Base-by-base conservation (phyloP, 1,140 invertebrate genomes). In the Bilobella aurantiaca region DNA sequence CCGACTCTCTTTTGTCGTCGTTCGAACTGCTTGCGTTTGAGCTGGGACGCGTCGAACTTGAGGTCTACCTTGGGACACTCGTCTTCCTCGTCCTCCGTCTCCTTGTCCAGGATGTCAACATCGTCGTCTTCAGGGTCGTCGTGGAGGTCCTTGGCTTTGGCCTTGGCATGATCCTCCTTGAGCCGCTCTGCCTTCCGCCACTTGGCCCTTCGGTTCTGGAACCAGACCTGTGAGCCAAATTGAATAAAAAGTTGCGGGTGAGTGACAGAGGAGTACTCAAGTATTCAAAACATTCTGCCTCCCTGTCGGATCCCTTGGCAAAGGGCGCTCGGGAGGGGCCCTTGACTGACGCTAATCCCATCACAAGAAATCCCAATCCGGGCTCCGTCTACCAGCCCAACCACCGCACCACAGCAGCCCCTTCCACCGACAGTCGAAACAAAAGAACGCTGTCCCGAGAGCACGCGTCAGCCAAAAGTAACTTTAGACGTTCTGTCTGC, bases 151-250 rank as follows among this genome's bases (percentile, higher is more conserved):
- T 42, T 42, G 14, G 3, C 49, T 23, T 53, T 53, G 49, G 23
- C 49, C 75, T 90, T 91, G 62, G 88, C 78, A 76, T 93, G 89
- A 75, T 93, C 91, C 75, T 93, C 90, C 79, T 92, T 91, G 74
- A 93, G 81, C 23, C 90, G 81, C 75, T 93, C 91, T 42, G 88
- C 89, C 78, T 96, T 95, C 65, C 92, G 83, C 90, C 91, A 95
- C 79, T 96, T 95, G 32, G 92, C 91, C 53, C 92, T 80, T 32
- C 92, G 83, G 76, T 95, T 95, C 84, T 95, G 91, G 76, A 95
- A 95, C 92, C 91, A 95, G 1, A 94, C 91, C 91, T 93, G 75
- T 58, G 78, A 78, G 42, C 69, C 70, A 66, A 61, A 42, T 29
- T 29, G 29, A 58, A 29, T 58, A 14, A 14, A 58, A 58, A 29